These are phyloP conservation scores for Pocillopora meandrina DNA, from an alignment of 92 coral and sea anemone species.

Conservation along the genomic window DNA sequence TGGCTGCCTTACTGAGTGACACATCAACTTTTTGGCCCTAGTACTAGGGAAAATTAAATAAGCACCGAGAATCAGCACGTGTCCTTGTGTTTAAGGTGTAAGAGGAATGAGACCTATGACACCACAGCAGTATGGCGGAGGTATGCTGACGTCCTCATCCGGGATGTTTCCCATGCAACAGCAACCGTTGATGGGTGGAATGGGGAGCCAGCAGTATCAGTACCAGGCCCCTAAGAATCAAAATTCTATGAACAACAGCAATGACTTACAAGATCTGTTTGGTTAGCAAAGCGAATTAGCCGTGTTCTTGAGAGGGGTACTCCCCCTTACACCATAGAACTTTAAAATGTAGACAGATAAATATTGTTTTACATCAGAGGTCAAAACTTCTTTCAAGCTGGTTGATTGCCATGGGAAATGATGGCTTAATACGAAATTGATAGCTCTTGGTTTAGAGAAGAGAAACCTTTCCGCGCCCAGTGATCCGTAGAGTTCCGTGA, in stretches of 20 bases:
- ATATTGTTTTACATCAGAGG: too few species aligned
- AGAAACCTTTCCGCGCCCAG: too few species aligned
- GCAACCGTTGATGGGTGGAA: slow-evolving; percentile 51
- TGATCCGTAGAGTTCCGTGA: too few species aligned
- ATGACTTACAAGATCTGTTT: slow-evolving; percentile 77
- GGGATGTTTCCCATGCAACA: slow-evolving; percentile 71
- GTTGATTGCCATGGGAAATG: too few species aligned
- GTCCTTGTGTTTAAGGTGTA: slow-evolving; percentile 41
- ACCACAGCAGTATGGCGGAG: slow-evolving; percentile 71
- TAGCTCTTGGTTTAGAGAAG: too few species aligned
- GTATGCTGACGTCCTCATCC: slow-evolving; percentile 58
- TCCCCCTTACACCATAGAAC: not conserved
- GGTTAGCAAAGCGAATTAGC: slow-evolving; percentile 43
- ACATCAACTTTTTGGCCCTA: too few species aligned
- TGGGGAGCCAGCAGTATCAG: slow-evolving; percentile 51
- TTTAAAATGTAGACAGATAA: not conserved
- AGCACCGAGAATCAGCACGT: not conserved
- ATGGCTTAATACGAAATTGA: too few species aligned
- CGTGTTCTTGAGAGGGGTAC: not conserved
- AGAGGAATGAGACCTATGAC: slow-evolving; percentile 61
- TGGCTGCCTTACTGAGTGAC: too few species aligned
- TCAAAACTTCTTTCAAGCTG: too few species aligned
- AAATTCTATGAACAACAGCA: slow-evolving; percentile 43
- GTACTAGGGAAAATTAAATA: too few species aligned
- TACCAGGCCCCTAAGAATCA: slow-evolving; percentile 50